Evolutionary conservation across 1,140 invertebrate genomes (phyloP).

Genomic region (Bathynomus jamesi): DNA sequence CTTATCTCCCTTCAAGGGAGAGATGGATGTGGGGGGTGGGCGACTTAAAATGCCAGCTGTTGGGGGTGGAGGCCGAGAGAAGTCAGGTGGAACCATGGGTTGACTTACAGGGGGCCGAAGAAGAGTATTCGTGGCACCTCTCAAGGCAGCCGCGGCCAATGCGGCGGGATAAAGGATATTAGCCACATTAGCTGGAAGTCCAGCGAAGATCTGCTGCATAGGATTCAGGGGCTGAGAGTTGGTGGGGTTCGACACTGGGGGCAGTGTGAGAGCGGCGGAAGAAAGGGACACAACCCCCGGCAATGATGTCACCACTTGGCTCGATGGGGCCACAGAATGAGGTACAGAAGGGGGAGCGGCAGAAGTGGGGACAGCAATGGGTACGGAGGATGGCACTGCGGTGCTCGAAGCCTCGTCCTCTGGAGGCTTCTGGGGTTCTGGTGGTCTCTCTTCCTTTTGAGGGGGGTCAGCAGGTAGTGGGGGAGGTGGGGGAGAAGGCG

Average conservation of each 20-base stretch:
- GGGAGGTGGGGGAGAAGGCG: conserved; percentile 24
- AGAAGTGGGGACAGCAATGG: conserved; percentile 19
- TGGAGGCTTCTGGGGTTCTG: conserved; percentile 30
- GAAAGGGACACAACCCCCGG: neutral
- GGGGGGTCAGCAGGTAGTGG: conserved; percentile 21
- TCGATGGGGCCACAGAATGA: conserved; percentile 12
- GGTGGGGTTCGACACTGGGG: conserved; percentile 7
- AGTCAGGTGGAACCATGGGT: conserved; percentile 30
- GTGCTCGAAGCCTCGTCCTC: conserved; percentile 30
- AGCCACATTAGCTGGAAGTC: conserved; percentile 34
- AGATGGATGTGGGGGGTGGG: conserved; percentile 28
- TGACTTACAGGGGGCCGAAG: conserved; percentile 24
- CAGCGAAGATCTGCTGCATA: conserved; percentile 32
- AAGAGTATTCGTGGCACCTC: conserved; percentile 13
- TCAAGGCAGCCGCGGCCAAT: conserved; percentile 17
- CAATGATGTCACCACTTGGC: conserved; percentile 9
- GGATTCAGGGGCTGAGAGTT: conserved; percentile 17
- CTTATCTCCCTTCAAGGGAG: conserved; percentile 22
- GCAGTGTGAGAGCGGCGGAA: conserved; percentile 6
- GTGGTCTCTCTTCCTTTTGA: conserved; percentile 25
- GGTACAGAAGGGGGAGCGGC: conserved; percentile 26
- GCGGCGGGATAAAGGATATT: conserved; percentile 34
- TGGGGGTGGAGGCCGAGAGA: conserved; percentile 32
- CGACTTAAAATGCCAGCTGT: conserved; percentile 22
- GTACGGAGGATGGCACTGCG: conserved; percentile 24